phyloP scores from a whole-genome alignment of 2,888 invertebrate genomes.

The Campopleginae sp. region DNA sequence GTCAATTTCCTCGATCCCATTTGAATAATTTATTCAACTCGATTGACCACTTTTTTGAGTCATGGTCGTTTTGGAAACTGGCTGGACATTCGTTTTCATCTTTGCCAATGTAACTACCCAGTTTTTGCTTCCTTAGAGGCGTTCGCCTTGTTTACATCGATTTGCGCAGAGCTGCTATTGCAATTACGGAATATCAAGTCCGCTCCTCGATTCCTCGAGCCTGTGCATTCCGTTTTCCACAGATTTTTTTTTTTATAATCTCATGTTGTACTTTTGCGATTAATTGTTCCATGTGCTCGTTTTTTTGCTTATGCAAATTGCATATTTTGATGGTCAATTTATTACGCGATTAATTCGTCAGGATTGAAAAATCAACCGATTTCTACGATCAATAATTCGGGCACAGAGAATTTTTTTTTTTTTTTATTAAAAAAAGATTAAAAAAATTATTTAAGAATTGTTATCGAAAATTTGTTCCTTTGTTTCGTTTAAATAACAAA shows the following conservation, averaged over 20 bases:
- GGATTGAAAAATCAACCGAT: not conserved
- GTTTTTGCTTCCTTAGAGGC: slow-evolving; percentile 10
- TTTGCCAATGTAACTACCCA: slow-evolving; percentile 22
- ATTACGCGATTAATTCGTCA: too few species aligned
- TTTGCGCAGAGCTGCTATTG: slow-evolving; percentile 1
- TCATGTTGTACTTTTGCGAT: not conserved
- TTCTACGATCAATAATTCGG: too few species aligned
- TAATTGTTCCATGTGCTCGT: too few species aligned
- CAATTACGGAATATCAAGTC: slow-evolving; percentile 37
- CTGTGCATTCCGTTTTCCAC: slow-evolving; percentile 68
- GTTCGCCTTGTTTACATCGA: slow-evolving; percentile 26
- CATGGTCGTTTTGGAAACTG: slow-evolving; percentile 4
- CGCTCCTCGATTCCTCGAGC: slow-evolving; percentile 32
- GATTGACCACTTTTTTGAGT: slow-evolving; percentile 13
- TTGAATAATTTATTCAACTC: slow-evolving; percentile 34
- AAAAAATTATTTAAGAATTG: too few species aligned
- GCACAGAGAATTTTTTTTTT: too few species aligned
- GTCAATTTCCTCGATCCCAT: not conserved
- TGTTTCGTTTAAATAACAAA: too few species aligned
- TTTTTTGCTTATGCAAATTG: too few species aligned
- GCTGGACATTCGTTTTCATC: slow-evolving; percentile 29
- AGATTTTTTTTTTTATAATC: slow-evolving; percentile 35
- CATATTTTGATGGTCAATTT: too few species aligned
- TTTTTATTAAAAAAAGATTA: too few species aligned
- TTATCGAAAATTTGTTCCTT: too few species aligned